Percentiles rank a stretch among this genome's conserved stretches.
Conservation (phyloP, 2,113 vertebrate genomes). For the Sylvietta virens region DNA sequence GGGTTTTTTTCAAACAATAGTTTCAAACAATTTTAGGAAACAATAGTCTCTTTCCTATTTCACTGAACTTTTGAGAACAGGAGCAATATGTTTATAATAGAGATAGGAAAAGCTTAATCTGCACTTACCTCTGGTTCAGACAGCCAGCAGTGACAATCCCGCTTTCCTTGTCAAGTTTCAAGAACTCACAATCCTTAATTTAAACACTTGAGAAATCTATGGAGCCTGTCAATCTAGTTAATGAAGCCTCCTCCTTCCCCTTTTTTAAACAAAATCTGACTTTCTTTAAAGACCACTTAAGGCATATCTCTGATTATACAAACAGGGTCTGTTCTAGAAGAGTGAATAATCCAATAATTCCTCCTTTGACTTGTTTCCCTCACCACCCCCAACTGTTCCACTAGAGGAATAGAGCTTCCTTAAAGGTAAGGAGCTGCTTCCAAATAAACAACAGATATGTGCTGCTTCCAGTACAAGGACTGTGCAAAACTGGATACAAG, state of each 20-base stretch:
- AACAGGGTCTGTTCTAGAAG: constrained; percentile 59
- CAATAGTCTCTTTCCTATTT: neutral
- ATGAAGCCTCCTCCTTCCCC: constrained; percentile 68
- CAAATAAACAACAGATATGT: neutral
- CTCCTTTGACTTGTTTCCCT: neutral
- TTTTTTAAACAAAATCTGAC: constrained; percentile 73
- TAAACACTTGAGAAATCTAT: constrained; percentile 80
- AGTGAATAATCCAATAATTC: constrained; percentile 57
- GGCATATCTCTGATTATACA: constrained; percentile 70
- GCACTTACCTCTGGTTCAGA: constrained; percentile 69
- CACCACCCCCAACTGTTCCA: neutral
- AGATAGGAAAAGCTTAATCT: constrained; percentile 71
- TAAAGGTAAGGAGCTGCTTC: neutral
- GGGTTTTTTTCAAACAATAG: neutral
- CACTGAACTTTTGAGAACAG: constrained; percentile 34
- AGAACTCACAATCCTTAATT: constrained; percentile 78
- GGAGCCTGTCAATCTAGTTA: constrained; percentile 77
- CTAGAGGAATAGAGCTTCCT: neutral
- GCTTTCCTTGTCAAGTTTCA: constrained; percentile 74
- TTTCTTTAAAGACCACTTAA: constrained; percentile 72
- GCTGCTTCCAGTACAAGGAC: neutral
- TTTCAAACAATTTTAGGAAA: neutral
- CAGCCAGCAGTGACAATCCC: constrained; percentile 66
- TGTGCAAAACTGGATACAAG: neutral
- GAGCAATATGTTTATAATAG: constrained; percentile 57